Base-by-base conservation (phyloP, 2,113 vertebrate genomes). In the Lepisosteus oculatus region DNA sequence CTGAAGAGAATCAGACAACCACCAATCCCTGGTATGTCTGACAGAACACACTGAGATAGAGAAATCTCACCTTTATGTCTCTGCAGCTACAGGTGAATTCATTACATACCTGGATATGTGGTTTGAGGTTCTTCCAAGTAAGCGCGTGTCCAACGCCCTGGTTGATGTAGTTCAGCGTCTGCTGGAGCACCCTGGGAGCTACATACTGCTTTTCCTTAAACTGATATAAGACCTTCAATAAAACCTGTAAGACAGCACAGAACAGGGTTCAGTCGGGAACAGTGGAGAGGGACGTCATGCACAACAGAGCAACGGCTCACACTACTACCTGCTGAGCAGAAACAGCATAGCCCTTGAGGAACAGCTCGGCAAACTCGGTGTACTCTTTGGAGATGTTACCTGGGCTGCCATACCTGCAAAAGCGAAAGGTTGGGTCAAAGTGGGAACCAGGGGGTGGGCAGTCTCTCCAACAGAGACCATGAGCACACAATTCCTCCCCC, bases 381-480 rank as follows among this genome's bases (percentile, higher is more conserved):
- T 99, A 99, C 80, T 99, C 97, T 92, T 99, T 99, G 86, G 97
- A 99, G 85, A 97, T 97, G 86, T 99, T 99, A 55, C 97, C 97
- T 82, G 97, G 97, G 77, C 97, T 99, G 81, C 97, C 97, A 76
- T 99, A 99, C 73, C 97, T 98, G 72, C 55, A 75, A 87, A 65
- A 66, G 43, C 42, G 43, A 2, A 29, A 29, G 29, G 29, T 29
- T 29, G 29, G 29, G 29, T 29, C 29, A 29, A 29, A 29, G 29
- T 29, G 29, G 2, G 29, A 29, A 29, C 29, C 29, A 72, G 56
- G 64, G 51, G 14, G 65, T 43, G 8, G 9, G 6, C 44, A 12
- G 54, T 42, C 61, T 4, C 59, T 11, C 15, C 8, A 15, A 62
- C 61, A 6, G 6, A 8, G 15, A 29, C 65, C 67, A 62, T 68